These are phyloP conservation scores for Pecten maximus DNA, from an alignment of 2,888 invertebrate species.

Conservation along the genomic window DNA sequence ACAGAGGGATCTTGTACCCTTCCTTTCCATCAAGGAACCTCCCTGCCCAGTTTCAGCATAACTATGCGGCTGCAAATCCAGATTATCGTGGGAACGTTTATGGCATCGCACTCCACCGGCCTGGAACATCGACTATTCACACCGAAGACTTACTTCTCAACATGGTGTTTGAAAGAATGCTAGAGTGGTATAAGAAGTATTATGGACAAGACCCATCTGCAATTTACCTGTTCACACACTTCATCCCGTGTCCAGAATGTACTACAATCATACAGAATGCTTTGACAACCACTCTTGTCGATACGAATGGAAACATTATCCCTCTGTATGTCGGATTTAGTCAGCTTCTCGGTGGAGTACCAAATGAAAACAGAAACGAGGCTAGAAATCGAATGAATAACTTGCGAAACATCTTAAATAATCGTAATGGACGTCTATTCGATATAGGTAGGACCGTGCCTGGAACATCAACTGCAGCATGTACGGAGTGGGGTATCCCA, in stretches of 20 bases:
- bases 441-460: neutral
- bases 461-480: no score
- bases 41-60: neutral
- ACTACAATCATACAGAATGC: neutral
- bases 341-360: neutral
- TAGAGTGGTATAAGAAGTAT: neutral
- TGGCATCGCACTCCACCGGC: neutral
- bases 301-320: neutral
- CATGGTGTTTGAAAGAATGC: neutral
- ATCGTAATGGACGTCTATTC: neutral
- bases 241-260: neutral
- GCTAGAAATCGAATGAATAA: neutral
- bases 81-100: neutral
- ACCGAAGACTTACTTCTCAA: neutral
- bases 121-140: neutral
- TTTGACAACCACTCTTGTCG: neutral
- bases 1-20: neutral
- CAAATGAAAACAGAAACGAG: neutral
- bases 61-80: neutral
- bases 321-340: neutral
- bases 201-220: neutral
- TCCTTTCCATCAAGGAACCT: neutral
- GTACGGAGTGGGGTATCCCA: no score
- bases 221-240: neutral
- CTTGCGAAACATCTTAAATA: neutral